Base-by-base conservation (phyloP, 1,140 invertebrate species). In the Cyphomyrmex costatus region DNA sequence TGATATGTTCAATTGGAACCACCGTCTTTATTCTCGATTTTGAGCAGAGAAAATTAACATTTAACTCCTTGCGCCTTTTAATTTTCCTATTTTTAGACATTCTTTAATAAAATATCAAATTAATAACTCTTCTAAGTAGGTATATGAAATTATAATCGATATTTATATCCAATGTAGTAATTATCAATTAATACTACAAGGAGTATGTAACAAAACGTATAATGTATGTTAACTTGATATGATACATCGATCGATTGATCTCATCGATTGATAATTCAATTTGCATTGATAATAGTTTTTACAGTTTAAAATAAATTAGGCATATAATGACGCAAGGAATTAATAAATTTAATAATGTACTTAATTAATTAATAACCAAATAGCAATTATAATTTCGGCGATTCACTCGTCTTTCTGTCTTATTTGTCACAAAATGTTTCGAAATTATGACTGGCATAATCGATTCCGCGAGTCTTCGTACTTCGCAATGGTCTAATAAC, bases 1-100 rank as follows among this genome's bases (percentile, higher is more conserved):
- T 94, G 93, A 94, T 93, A 94, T 94, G 93, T 94, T 93, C 90
- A 88, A 88, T 93, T 93, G 89, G 88, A 92, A 93, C 87, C 91
- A 92, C 78, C 86, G 86, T 92, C 42, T 89, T 51, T 65, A 46
- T 60, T 19, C 36, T 83, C 66, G 53, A 66, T 24, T 82, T 82
- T 42, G 42, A 83, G 70, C 53, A 46, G 36, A 24, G 1, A 58
- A 82, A 71, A 14, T 71, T 33, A 24, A 70, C 10, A n/a, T 63
- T 42, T 71, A 73, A 82, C 19, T 79, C 24, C 33, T 73, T 82
- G 24, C 79, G 36, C 1, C 24, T 82, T 71, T 0, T 21, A 16
- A 73, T 71, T 46, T 12, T 82, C 12, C 3, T 63, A 24, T 36
- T 36, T 36, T 42, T 1, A 42, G 8, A 76, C 12, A 27, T 76